Evolutionary conservation across 2,113 vertebrate species (phyloP), one percentile per base, ranked within the genome.

Genomic region (Noctilio leporinus): DNA sequence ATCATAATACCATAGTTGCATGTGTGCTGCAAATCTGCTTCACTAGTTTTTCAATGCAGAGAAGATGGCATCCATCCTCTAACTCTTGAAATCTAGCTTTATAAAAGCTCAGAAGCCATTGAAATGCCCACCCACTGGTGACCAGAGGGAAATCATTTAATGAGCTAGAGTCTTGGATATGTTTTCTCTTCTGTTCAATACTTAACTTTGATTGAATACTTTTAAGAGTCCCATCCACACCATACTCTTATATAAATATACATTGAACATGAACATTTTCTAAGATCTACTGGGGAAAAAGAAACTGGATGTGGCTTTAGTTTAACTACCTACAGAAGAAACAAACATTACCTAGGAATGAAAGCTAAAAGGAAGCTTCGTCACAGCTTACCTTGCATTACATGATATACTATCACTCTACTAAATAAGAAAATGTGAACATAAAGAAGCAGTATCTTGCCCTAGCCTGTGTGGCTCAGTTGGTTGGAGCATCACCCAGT

Each of bases 281-380:
- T 28, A 86, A 16, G 40, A 22, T 91, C 22, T 43, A 83, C 20
- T 24, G 28, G 7, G 1, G 16, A 76, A 82, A 82, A 82, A 64
- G 38, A 80, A 89, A 15, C 4, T 45, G 38, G 53, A 80, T 20
- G 1, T 47, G 69, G 49, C 45, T 83, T 49, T 82, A 53, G 49
- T 78, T 95, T 87, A 96, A 75, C 33, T 55, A 70, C 33, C 45
- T 55, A 84, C 38, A 55, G 45, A 33, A 8, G 38, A 95, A 87
- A 92, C 59, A 81, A 93, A 81, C 70, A 87, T 28, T 47, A 40
- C 57, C 33, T 24, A 72, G 26, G 65, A 87, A 97, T 2, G 33
- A 94, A 81, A 33, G 45, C 38, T 94, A 69, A 90, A 73, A 90
- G 43, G 82, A 82, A 89, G 47, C 89, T 93, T 89, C 64, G 43